Percentiles rank a stretch among this genome's conserved stretches.
phyloP scores from a whole-genome alignment of 2,888 invertebrate genomes.

The Cyaniris semiargus region DNA sequence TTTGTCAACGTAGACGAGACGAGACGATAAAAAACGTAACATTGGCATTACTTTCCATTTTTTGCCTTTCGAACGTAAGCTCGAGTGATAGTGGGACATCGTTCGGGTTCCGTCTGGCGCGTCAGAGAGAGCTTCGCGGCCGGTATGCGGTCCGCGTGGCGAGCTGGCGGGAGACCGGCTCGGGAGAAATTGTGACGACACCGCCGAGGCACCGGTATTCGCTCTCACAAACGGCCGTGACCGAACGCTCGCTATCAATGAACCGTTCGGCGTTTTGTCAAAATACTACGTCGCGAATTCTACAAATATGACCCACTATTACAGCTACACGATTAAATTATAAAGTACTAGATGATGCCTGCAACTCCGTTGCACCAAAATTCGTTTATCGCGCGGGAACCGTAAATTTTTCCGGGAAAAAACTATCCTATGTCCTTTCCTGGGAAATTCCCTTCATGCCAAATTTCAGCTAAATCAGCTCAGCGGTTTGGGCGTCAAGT shows the following conservation, averaged over 20 bases:
- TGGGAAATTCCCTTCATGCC: no score
- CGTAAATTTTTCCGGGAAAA: no score
- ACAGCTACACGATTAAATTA: no score
- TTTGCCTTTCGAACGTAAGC: constrained; percentile 19
- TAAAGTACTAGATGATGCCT: no score
- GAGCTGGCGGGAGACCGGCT: constrained; percentile 37
- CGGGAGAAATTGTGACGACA: constrained; percentile 57
- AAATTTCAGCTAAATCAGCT: no score
- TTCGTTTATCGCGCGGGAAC: no score
- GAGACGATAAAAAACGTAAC: constrained; percentile 3
- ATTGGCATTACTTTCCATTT: constrained; percentile 29
- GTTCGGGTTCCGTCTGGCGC: constrained; percentile 60
- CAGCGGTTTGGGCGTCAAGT: no score
- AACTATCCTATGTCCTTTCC: no score
- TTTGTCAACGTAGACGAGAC: background rate
- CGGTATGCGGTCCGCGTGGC: constrained; percentile 21
- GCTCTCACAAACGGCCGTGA: constrained; percentile 62
- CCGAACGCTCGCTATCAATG: constrained; percentile 64
- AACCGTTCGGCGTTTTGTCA: constrained; percentile 53
- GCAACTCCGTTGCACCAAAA: no score
- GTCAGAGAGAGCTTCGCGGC: constrained; percentile 57
- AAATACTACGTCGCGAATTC: constrained; percentile 28
- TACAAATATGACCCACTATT: background rate
- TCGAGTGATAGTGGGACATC: constrained; percentile 68
- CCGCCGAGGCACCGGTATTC: constrained; percentile 48